Evolutionary conservation across 2,113 vertebrate species (phyloP).

Genomic region (Cyphomyrus discorhynchus): DNA sequence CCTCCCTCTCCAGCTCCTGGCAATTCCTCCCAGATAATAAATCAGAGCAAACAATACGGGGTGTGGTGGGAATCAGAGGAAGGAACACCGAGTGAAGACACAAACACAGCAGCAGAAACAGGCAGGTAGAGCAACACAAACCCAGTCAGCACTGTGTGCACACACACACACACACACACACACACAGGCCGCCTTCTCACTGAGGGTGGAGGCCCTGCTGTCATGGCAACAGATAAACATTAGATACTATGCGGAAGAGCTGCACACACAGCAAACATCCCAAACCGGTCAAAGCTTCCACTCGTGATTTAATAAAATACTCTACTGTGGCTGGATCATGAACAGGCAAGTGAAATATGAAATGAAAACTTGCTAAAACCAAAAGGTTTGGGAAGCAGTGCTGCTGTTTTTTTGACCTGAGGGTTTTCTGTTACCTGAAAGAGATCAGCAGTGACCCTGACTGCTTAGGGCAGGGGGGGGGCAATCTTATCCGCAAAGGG

Average conservation of each 20-base stretch:
- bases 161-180: background rate
- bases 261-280: background rate
- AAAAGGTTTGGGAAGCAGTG: background rate
- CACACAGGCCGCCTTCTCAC: background rate
- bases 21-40: background rate
- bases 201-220: conserved; percentile 2
- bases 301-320: background rate
- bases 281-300: background rate
- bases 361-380: background rate
- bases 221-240: conserved; percentile 5
- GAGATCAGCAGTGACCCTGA: background rate
- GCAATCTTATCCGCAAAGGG: too few relatives aligned
- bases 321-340: background rate
- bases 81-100: background rate
- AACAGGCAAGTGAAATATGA: background rate
- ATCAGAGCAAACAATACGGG: background rate
- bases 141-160: background rate
- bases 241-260: background rate
- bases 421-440: background rate
- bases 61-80: conserved; percentile 9
- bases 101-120: background rate
- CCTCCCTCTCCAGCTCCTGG: background rate
- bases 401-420: background rate
- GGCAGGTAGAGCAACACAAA: background rate
- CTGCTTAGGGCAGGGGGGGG: background rate